Percentiles rank a stretch among this genome's conserved stretches.
phyloP scores from a whole-genome alignment of 2,113 vertebrate genomes.

The Pundamilia nyererei region DNA sequence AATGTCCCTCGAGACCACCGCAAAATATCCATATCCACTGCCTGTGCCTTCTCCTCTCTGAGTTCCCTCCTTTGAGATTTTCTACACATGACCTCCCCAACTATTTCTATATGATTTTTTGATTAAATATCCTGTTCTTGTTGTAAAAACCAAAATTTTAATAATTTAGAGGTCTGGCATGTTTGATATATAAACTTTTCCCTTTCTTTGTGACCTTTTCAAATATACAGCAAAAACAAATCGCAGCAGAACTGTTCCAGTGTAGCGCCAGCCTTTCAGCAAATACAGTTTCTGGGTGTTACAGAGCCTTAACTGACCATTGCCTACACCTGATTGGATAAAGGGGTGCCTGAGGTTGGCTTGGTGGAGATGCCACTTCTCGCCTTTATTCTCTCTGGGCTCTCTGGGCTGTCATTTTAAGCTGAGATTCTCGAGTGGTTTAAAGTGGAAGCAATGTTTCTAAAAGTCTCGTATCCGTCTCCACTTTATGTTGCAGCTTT shows the following conservation, averaged over 20 bases:
- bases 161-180: neutral
- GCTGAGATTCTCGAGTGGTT: neutral
- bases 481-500: neutral
- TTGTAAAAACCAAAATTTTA: neutral
- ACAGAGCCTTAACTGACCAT: neutral
- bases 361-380: neutral
- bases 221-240: neutral
- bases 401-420: neutral
- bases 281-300: neutral
- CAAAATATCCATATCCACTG: neutral
- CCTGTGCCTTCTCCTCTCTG: neutral
- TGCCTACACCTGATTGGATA: neutral
- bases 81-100: neutral
- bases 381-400: neutral
- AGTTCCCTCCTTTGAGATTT: neutral
- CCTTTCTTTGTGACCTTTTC: neutral
- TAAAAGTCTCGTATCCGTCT: neutral
- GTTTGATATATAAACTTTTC: neutral
- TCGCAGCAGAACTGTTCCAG: neutral
- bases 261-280: neutral
- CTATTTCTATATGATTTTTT: neutral
- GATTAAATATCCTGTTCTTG: neutral
- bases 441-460: neutral
- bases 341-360: neutral
- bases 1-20: neutral